These are phyloP conservation scores for Hippocampus barbouri DNA, from an alignment of 2,113 vertebrate species.

Conservation along the genomic window DNA sequence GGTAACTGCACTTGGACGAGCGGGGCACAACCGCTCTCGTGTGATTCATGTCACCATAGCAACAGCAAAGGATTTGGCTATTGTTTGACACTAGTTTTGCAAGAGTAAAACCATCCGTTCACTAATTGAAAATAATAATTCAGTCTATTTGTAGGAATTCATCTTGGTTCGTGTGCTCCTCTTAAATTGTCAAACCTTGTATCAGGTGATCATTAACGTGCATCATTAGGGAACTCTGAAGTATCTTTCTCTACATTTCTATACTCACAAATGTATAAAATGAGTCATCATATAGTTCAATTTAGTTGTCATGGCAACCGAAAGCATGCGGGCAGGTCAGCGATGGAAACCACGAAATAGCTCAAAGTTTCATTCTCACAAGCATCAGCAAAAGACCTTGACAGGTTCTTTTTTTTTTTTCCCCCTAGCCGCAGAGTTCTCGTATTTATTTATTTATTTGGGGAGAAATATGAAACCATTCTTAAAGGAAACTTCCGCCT, in stretches of 20 bases:
- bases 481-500: not conserved
- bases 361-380: slow-evolving; percentile 47
- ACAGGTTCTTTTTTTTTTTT: slow-evolving; percentile 20
- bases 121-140: not conserved
- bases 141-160: not conserved
- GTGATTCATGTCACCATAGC: slow-evolving; percentile 43
- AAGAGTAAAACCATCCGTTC: not conserved
- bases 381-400: slow-evolving; percentile 50
- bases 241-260: slow-evolving; percentile 35
- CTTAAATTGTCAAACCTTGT: not conserved
- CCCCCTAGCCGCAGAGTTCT: slow-evolving; percentile 1
- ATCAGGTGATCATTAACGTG: not conserved
- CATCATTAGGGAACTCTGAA: not conserved
- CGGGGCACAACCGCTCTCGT: slow-evolving; percentile 20
- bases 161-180: not conserved
- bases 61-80: slow-evolving; percentile 37
- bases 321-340: slow-evolving; percentile 55
- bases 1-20: slow-evolving; percentile 13
- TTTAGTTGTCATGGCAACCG: slow-evolving; percentile 70
- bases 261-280: slow-evolving; percentile 54
- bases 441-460: not conserved
- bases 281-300: slow-evolving; percentile 65
- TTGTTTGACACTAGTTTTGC: slow-evolving; percentile 19
- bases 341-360: slow-evolving; percentile 56
- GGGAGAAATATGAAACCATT: not conserved